phyloP scores from a whole-genome alignment of 2,888 invertebrate species.

The Epistrophe grossulariae region DNA sequence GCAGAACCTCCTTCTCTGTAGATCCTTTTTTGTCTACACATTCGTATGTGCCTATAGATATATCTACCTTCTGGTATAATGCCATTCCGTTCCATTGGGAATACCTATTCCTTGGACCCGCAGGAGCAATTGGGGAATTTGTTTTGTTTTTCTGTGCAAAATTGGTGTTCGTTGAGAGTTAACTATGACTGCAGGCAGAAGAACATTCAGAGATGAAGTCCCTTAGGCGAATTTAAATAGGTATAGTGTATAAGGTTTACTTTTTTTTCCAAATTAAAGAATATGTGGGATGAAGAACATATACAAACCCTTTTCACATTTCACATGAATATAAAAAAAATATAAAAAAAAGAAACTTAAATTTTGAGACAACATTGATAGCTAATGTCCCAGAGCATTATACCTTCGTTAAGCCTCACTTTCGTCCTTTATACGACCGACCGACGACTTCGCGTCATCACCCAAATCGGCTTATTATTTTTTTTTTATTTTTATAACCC shows the following conservation, averaged over 20 bases:
- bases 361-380: constrained; percentile 62
- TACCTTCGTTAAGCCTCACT: not conserved
- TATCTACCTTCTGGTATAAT: not conserved
- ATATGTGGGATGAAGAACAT: constrained; percentile 31
- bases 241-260: not conserved
- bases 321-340: constrained; percentile 8
- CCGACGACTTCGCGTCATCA: constrained; percentile 15
- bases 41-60: not conserved
- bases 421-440: constrained; percentile 7
- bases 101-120: not conserved
- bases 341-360: constrained; percentile 18
- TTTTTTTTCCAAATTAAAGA: constrained; percentile 18
- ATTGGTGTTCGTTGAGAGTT: constrained; percentile 1
- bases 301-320: constrained; percentile 47
- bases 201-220: constrained; percentile 23
- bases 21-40: constrained; percentile 10
- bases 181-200: constrained; percentile 29
- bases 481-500: constrained; percentile 39
- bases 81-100: not conserved
- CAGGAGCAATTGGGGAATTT: constrained; percentile 49
- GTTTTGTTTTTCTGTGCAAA: constrained; percentile 48
- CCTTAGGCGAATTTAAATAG: constrained; percentile 35
- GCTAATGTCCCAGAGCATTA: constrained; percentile 42
- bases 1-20: constrained; percentile 32
- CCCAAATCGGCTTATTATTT: constrained; percentile 47